Base-by-base conservation (phyloP, 2,797 vertebrate genomes). In the Podarcis siculus region DNA sequence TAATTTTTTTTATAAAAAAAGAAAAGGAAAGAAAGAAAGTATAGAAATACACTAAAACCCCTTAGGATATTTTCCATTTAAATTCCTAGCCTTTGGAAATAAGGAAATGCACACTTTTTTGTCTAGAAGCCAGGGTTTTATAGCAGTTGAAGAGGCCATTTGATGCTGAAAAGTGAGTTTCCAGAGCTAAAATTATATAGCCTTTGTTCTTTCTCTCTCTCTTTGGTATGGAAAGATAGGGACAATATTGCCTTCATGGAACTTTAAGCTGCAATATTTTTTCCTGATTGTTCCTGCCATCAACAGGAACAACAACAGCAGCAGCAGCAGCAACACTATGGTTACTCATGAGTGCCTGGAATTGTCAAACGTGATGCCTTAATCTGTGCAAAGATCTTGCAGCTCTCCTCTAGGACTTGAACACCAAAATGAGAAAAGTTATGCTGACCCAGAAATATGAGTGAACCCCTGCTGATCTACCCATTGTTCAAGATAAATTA, bases 11-110 rank as follows among this genome's bases (percentile, higher is more conserved):
- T 55, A 55, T 55, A 55, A 55, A 32, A 5, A 35, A 35, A n/a
- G 21, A 35, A 25, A 55, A 55, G 49, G 49, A 35, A 30, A 78
- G 27, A 45, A 67, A 55, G 5, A 27, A 37, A 32, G 25, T 35
- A 27, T 8, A 37, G 13, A 69, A 71, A 78, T 30, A 35, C 17
- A 23, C 15, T 71, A 32, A 88, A 61, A 58, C 27, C 4, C 25
- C 66, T 77, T 61, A 82, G 27, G 61, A 42, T 86, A 82, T 67
- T 55, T 86, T 86, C 27, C 42, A 25, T 55, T 61, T 73, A 77
- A 89, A 86, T 77, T 42, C 42, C 35, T 77, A 35, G 42, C 30
- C 23, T 80, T 75, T 80, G 49, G 67, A 89, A 75, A 85, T 75
- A 73, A 75, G n/a, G 32, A 66, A 84, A 85, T 85, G 8, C 49